Conservation (phyloP, 2,888 invertebrate species). For the Nephrotoma appendiculata region DNA sequence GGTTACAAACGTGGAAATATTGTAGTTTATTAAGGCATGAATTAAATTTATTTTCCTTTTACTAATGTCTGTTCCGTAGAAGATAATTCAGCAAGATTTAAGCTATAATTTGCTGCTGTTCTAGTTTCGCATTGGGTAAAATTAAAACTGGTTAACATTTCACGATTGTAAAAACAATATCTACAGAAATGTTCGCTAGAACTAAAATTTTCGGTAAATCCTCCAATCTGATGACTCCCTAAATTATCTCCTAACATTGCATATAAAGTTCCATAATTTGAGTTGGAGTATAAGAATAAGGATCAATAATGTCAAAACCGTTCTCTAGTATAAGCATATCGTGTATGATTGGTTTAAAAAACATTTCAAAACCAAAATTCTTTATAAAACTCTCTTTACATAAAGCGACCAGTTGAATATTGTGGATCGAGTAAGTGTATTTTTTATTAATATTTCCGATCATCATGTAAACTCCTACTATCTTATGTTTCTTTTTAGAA, state of each 20-base stretch:
- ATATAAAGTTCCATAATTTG: neutral
- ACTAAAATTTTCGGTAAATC: neutral
- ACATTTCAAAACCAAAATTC: neutral
- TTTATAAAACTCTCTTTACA: neutral
- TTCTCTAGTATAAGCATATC: neutral
- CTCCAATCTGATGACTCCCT: neutral
- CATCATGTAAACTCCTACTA: neutral
- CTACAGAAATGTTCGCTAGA: neutral
- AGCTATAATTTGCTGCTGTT: neutral
- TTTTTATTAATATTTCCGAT: no score
- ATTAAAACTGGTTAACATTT: neutral
- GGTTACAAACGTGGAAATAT: slow-evolving; percentile 17
- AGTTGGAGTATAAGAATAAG: neutral
- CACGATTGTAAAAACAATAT: neutral
- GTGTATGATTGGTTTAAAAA: neutral
- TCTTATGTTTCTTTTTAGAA: neutral
- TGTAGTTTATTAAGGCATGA: slow-evolving; percentile 17
- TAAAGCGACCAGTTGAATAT: neutral
- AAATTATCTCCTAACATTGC: no score
- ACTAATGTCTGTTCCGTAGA: neutral
- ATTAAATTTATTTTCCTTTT: slow-evolving; percentile 17
- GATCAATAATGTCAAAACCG: neutral
- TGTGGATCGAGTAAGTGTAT: neutral
- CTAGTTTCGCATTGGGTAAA: neutral
- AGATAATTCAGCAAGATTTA: neutral